Base-by-base conservation (phyloP, 2,888 invertebrate genomes). In the Orthonevra nobilis region DNA sequence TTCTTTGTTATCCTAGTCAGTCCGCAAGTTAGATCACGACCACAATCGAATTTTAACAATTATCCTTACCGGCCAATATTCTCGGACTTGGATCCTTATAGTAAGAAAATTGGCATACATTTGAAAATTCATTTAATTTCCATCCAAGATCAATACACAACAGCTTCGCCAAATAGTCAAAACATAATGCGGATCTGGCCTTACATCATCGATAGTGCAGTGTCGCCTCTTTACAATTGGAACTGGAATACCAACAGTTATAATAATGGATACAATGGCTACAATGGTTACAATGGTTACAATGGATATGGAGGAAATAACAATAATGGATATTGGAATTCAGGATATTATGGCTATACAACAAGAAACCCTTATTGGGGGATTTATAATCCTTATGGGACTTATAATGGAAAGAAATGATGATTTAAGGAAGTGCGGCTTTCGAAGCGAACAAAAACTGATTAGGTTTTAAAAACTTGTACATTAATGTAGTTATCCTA, bases 41-140 rank as follows among this genome's bases (percentile, higher is more conserved):
- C 73, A 14, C 79, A 79, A 28, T 40, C 23, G 3, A 40, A 60
- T 15, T 30, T 68, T 14, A 74, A 69, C 20, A 83, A 86, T 6
- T 85, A 83, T 81, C 86, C 86, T 0, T 85, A 81, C 6, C 36
- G 82, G 3, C 86, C 86, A 0, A 84, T 83, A 3, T 86, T 86
- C 52, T 81, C 84, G n/a, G 83, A 83, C 2, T 12, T 86, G n/a
- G 82, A 81, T 12, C 82, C 83, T 6, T 73, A 66, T n/a, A 42
- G 72, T 79, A 30, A 66, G 58, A 28, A 23, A 26, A 7, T 5
- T 4, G 23, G 5, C 23, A 12, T 14, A 15, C 2, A 19, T 20
- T 14, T 12, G 15, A 4, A 12, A 0, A 10, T 1, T 5, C 5
- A 10, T 15, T n/a, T 26, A n/a, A 2, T 19, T n/a, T 32, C 3